Base-by-base conservation (phyloP, 2,888 invertebrate genomes). In the Molorchus minor region DNA sequence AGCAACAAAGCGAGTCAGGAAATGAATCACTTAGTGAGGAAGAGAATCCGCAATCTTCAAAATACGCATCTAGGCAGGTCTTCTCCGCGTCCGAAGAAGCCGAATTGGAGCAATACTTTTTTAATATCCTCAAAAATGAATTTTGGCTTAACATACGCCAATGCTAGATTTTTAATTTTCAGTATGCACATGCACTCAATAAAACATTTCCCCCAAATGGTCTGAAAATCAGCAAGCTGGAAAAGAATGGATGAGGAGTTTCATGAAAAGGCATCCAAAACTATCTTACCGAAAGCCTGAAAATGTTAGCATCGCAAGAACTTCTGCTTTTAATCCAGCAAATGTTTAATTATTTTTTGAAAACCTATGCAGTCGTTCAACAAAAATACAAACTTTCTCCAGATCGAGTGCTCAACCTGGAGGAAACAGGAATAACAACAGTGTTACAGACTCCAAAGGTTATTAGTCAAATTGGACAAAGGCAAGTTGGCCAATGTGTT, bases 251-350 rank as follows among this genome's bases (percentile, higher is more conserved):
- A 45, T 45, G 46, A 45, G 46, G 46, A n/a, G 21, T 15, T 21
- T 45, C 16, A 45, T 21, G 46, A 45, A 25, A 20, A 20, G 46
- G 20, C 45, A 44, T 20, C 25, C 45, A 13, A 43, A 36, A 36
- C 54, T 61, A 12, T 58, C 58, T 16, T 47, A 43, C 33, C 54
- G 58, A 20, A 62, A n/a, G n/a, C n/a, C n/a, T n/a, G 60, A 61
- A 21, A 61, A 56, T 52, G 58, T 52, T 45, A 63, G 58, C 40
- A 30, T 58, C 21, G 61, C 61, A 19, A 33, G 63, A 52, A 51
- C 63, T 13, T 30, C 55, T 7, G 36, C 57, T 21, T 60, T 53
- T 30, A 60, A 60, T 29, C 29, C 33, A 35, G 3, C 40, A 20
- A 62, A 59, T 33, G 62, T 62, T 5, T 16, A 45, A 15, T 15